Evolutionary conservation across 2,113 vertebrate species (phyloP), one percentile per base, ranked within the genome.

Genomic region (Hyperopisus bebe): DNA sequence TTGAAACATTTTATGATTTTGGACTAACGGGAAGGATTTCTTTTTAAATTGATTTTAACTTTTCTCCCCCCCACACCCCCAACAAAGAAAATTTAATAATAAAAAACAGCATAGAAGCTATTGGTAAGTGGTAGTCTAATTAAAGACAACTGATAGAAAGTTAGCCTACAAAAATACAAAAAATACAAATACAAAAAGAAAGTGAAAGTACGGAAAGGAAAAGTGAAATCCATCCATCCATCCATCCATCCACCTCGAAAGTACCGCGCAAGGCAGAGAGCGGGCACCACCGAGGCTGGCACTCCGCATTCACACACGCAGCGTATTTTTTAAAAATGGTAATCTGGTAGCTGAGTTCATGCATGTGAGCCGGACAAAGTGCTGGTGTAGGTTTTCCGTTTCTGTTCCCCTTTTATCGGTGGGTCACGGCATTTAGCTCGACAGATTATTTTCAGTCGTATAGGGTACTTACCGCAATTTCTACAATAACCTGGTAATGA

Each of bases 41-140:
- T 42, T n/a, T n/a, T n/a, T 1, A 0, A 39, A 39, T 6, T 42
- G 13, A 80, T 35, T 17, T 39, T 15, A 80, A 42, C 31, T 39
- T n/a, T n/a, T n/a, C n/a, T n/a, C n/a, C 5, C 8, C 0, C n/a
- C 8, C 21, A n/a, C 24, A 1, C 3, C 24, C 2, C 10, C 9
- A 31, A 66, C 2, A 62, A 24, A n/a, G 24, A 62, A 62, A 24
- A n/a, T 2, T 9, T 8, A 62, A n/a, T n/a, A 62, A n/a, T 55
- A 55, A 62, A 62, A 9, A 62, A 3, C 24, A 31, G 62, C 62
- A 70, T 13, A 31, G n/a, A 70, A 13, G 10, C 27, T 70, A 70
- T 13, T 70, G 10, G 62, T 31, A 70, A 70, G 21, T 84, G 46
- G 24, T 24, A 84, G 46, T 24, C 31, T n/a, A 24, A 44, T 19